Evolutionary conservation across 1,140 invertebrate species (phyloP).

Genomic region (Penaeus vannamei): DNA sequence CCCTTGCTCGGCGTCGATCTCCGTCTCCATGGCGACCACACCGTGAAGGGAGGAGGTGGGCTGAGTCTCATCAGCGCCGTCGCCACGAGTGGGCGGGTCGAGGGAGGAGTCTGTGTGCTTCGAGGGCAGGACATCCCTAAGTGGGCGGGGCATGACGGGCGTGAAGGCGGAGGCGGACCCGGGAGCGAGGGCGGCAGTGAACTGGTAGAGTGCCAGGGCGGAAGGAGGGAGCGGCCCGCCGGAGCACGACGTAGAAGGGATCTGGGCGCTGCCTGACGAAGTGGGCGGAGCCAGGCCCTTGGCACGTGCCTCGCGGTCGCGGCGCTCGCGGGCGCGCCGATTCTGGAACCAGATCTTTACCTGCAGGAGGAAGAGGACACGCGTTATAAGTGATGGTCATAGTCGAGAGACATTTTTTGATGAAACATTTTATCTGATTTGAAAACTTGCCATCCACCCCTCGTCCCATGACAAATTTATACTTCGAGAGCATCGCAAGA

Average conservation of each 20-base stretch:
- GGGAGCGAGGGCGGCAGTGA: conserved; percentile 53
- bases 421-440: neutral
- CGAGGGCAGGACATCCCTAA: conserved; percentile 31
- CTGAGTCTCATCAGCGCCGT: conserved; percentile 18
- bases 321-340: conserved; percentile 80
- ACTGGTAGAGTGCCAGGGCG: conserved; percentile 61
- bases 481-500: too few species aligned
- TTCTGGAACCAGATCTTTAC: conserved; percentile 92
- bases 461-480: too few species aligned
- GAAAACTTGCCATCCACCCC: neutral
- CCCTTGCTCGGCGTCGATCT: conserved; percentile 2
- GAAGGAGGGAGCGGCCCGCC: conserved; percentile 49
- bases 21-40: neutral
- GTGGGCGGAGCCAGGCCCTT: conserved; percentile 52
- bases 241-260: conserved; percentile 1
- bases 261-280: neutral
- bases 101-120: conserved; percentile 34
- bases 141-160: conserved; percentile 58
- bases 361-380: conserved; percentile 71
- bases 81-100: conserved; percentile 35
- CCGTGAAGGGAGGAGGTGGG: conserved; percentile 31
- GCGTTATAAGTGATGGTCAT: neutral
- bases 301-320: conserved; percentile 71
- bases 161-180: conserved; percentile 56
- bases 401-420: too few species aligned